These are phyloP conservation scores for Galerucella nymphaeae DNA, from an alignment of 2,888 invertebrate genomes.

Conservation along the genomic window DNA sequence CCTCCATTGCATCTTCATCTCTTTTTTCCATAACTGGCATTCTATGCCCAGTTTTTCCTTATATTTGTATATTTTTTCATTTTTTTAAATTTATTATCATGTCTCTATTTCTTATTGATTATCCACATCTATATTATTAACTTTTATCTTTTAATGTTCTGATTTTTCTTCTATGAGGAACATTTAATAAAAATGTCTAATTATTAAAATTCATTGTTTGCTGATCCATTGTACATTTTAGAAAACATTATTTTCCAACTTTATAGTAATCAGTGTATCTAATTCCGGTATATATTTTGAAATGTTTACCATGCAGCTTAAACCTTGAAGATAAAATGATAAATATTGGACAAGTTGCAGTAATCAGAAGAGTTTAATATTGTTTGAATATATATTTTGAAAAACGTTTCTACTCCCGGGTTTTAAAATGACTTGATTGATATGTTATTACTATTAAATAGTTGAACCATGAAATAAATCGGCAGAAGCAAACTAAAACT, in stretches of 20 bases:
- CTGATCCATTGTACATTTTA: background rate
- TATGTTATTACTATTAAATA: background rate
- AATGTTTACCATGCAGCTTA: slow-evolving; percentile 56
- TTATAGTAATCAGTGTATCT: background rate
- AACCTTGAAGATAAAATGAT: slow-evolving; percentile 62
- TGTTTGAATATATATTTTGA: slow-evolving; percentile 34
- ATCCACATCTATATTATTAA: too few relatives aligned
- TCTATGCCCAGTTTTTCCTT: too few relatives aligned
- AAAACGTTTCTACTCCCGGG: slow-evolving; percentile 37
- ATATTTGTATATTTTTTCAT: too few relatives aligned
- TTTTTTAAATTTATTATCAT: too few relatives aligned
- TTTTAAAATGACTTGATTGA: background rate
- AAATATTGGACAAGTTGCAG: slow-evolving; percentile 63
- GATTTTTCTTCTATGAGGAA: too few relatives aligned
- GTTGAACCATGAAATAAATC: too few relatives aligned
- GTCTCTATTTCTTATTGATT: too few relatives aligned
- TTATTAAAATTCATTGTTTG: background rate
- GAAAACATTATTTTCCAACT: background rate
- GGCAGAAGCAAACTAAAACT: background rate
- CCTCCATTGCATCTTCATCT: too few relatives aligned
- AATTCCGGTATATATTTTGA: background rate
- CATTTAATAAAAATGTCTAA: background rate
- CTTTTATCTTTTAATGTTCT: too few relatives aligned
- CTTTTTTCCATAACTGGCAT: too few relatives aligned
- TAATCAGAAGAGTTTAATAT: slow-evolving; percentile 19